phyloP scores from a whole-genome alignment of 2,113 vertebrate genomes.

The Trematocara macrostoma region DNA sequence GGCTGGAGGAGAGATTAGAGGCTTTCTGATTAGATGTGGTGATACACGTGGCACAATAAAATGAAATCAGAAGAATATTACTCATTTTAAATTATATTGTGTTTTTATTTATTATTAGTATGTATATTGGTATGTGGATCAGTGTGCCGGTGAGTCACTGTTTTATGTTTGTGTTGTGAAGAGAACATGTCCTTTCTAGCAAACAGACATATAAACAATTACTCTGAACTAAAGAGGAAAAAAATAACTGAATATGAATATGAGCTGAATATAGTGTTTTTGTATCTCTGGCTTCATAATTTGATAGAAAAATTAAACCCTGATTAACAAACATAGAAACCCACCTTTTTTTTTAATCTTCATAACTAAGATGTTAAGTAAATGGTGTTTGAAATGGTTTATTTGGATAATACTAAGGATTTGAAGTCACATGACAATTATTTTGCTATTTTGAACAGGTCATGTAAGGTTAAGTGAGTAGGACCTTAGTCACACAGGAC shows the following conservation, averaged over 20 bases:
- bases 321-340: background rate
- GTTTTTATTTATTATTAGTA: background rate
- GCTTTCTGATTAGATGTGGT: background rate
- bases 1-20: background rate
- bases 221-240: background rate
- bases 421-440: background rate
- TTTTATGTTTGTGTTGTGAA: background rate
- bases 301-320: background rate
- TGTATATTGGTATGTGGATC: background rate
- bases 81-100: background rate
- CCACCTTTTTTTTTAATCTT: background rate
- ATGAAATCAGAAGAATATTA: background rate
- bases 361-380: background rate
- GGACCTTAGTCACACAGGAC: background rate
- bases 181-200: background rate
- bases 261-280: background rate
- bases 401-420: background rate
- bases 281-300: background rate
- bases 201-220: background rate
- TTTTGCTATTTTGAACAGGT: background rate
- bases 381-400: background rate
- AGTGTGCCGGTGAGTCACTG: background rate
- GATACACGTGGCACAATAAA: constrained; percentile 34
- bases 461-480: background rate
- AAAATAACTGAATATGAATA: background rate